Evolutionary conservation across 2,113 vertebrate genomes (phyloP), one percentile per base, ranked within the genome.

Genomic region (Sorex araneus): DNA sequence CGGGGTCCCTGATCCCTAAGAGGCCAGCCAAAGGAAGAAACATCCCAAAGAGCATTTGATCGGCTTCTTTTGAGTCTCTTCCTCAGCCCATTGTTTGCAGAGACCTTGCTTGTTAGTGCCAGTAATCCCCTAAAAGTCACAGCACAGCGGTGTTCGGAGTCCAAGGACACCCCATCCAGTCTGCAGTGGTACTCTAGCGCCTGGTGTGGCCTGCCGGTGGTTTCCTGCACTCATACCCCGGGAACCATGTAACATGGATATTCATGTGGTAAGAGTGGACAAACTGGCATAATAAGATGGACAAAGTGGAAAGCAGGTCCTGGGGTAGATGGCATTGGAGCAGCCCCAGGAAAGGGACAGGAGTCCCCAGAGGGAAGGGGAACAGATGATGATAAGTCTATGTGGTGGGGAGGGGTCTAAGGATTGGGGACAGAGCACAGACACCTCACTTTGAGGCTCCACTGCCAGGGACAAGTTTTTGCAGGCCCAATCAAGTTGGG

Each of bases 1-100:
- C 12, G 30, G 75, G 47, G 36, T 4, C 36, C 36, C 47, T 23
- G 19, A 47, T 63, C 64, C 73, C 34, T 0, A 4, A 5, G 77
- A 93, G 90, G 47, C 70, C 82, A 79, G 64, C 85, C 40, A 71
- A 73, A 91, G 36, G 13, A 70, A 86, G 43, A 88, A 64, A 27
- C 40, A 70, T 25, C 83, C 57, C 25, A 28, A 50, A 57, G 57
- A 75, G 19, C 77, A 63, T 0, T 80, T 45, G 12, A 67, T 40
- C 0, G 0, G 50, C 50, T 82, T 84, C 89, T 74, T 84, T 84
- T 60, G 47, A 84, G 82, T 77, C 50, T 84, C 92, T 63, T 63
- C 36, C 15, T 54, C 32, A 50, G 28, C 30, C 57, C 70, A 66
- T 34, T 73, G 36, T 78, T 87, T 23, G 73, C 2, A 0, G 63